Evolutionary conservation across 1,140 invertebrate genomes (phyloP), one percentile per base, ranked within the genome.

Genomic region (Teleopsis dalmanni): DNA sequence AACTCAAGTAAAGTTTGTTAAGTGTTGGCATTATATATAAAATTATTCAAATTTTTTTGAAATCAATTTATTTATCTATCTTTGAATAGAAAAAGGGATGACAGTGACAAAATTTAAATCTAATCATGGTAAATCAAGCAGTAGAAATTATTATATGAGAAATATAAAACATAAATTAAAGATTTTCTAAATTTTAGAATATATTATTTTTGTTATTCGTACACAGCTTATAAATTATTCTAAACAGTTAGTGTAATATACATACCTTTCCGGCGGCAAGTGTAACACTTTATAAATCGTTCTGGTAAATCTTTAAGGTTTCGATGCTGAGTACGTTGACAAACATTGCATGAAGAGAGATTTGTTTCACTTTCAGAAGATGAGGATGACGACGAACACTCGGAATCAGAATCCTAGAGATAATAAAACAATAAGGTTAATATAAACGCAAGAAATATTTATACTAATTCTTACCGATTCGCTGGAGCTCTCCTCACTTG

Each of bases 221-320:
- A n/a, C n/a, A n/a, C n/a, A n/a, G n/a, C n/a, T n/a, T n/a, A n/a
- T n/a, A n/a, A n/a, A n/a, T n/a, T n/a, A n/a, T n/a, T n/a, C n/a
- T n/a, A n/a, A n/a, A n/a, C 5, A 48, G 37, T 25, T 47, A 13
- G 14, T n/a, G 37, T 5, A 31, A 42, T 47, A n/a, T 33, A 33
- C 10, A 51, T 75, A 84, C 84, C 78, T 63, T 79, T 79, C 37
- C 79, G 78, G 55, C 80, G 78, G 60, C 88, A 91, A 35, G 81
- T 82, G 23, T 82, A 81, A 71, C 88, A 91, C 35, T 82, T 79
- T 52, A 79, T 73, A 59, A 78, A 79, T 25, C 71, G 57, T 62
- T 79, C 78, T 51, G 77, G 76, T 53, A 75, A 72, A 52, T 76
- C 68, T 50, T 74, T 71, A 25, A 72, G 61, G 62, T 78, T 79